These are phyloP conservation scores for Euwallacea fornicatus DNA, from an alignment of 1,140 invertebrate species.

Conservation along the genomic window DNA sequence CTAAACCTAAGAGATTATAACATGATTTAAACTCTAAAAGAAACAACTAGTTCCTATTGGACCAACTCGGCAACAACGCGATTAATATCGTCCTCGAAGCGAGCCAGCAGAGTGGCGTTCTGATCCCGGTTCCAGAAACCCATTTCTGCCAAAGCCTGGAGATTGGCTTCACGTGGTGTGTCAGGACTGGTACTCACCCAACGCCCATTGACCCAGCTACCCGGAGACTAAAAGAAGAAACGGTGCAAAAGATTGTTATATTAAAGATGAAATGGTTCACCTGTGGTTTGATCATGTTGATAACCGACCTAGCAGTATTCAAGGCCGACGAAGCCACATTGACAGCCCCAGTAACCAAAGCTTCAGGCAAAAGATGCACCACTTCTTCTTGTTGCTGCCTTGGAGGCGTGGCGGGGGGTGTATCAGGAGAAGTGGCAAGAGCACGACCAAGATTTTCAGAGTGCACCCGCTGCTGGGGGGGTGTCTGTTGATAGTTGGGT, in stretches of 20 bases:
- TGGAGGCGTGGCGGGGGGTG: slow-evolving; percentile 7
- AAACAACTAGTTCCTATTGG: slow-evolving; percentile 37
- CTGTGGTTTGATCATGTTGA: slow-evolving; percentile 46
- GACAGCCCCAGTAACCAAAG: slow-evolving; percentile 51
- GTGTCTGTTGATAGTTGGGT: slow-evolving; percentile 44
- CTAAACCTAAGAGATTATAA: too few relatives aligned
- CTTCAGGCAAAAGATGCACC: slow-evolving; percentile 46
- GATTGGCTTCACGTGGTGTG: slow-evolving; percentile 43
- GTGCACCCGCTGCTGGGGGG: slow-evolving; percentile 13
- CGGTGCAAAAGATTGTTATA: not conserved
- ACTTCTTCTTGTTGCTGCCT: slow-evolving; percentile 5
- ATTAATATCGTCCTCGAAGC: slow-evolving; percentile 50
- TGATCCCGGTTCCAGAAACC: slow-evolving; percentile 50
- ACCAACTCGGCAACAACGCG: slow-evolving; percentile 50
- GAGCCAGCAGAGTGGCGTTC: slow-evolving; percentile 49
- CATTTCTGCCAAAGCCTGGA: slow-evolving; percentile 49
- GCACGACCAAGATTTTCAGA: not conserved
- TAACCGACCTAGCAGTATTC: slow-evolving; percentile 50
- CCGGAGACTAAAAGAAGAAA: slow-evolving; percentile 39
- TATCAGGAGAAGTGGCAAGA: not conserved
- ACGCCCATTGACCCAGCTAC: slow-evolving; percentile 49
- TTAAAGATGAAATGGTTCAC: slow-evolving; percentile 18
- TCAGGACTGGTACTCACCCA: slow-evolving; percentile 46
- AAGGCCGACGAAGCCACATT: slow-evolving; percentile 53
- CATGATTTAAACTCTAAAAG: too few relatives aligned